A percentile compares a stretch with the other conserved stretches of the same genome.
Conservation (phyloP, 2,113 vertebrate genomes). For the Poeciliopsis turrubarensis region DNA sequence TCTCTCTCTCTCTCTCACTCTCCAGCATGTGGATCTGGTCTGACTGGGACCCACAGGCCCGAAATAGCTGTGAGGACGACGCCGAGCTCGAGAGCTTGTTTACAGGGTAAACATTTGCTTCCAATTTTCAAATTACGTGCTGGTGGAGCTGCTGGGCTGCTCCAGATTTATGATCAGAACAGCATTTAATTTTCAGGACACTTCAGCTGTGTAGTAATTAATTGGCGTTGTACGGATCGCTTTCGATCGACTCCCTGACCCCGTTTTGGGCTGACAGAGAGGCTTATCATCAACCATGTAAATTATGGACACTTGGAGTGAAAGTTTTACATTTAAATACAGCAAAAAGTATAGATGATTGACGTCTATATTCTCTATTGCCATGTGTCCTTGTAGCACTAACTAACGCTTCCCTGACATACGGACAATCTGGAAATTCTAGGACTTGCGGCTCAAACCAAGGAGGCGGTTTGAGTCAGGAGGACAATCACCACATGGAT, state of each 20-base stretch:
- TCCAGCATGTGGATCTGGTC: conserved; percentile 49
- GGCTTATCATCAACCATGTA: too few species aligned
- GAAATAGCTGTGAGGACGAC: conserved; percentile 64
- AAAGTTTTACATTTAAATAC: too few species aligned
- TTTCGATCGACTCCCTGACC: neutral
- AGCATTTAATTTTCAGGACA: neutral
- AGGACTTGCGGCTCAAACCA: too few species aligned
- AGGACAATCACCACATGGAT: neutral
- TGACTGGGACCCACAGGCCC: conserved; percentile 46
- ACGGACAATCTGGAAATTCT: too few species aligned
- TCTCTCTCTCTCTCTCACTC: conserved; percentile 23
- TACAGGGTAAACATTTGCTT: conserved; percentile 69
- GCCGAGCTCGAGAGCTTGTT: conserved; percentile 55
- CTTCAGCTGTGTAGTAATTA: neutral
- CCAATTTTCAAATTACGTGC: conserved; percentile 67
- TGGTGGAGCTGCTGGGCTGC: conserved; percentile 13
- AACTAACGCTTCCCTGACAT: too few species aligned
- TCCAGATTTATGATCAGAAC: conserved; percentile 15
- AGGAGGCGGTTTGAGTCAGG: too few species aligned
- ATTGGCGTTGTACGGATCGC: neutral
- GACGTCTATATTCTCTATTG: too few species aligned
- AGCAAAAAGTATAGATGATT: too few species aligned
- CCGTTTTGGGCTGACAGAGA: too few species aligned
- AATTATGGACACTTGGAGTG: too few species aligned
- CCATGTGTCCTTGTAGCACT: neutral